Evolutionary conservation across 1,140 invertebrate genomes (phyloP).

Genomic region (Neodiprion fabricii): DNA sequence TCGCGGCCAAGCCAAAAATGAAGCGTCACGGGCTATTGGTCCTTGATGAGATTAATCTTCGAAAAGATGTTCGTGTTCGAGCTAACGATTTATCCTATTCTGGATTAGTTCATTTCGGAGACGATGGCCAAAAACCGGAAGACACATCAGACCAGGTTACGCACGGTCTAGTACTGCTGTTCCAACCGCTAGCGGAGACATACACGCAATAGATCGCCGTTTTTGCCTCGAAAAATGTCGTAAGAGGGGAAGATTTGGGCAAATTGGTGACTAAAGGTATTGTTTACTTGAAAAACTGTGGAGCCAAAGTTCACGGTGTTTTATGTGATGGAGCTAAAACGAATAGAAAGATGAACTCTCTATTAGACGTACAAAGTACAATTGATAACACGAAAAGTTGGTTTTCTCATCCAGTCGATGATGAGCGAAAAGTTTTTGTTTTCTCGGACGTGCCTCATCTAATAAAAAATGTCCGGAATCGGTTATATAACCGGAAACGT

Average conservation of each 20-base stretch:
- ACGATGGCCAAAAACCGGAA: slow-evolving; percentile 5
- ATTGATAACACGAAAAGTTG: slow-evolving; percentile 13
- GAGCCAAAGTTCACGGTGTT: slow-evolving; percentile 20
- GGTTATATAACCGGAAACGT: slow-evolving; percentile 19
- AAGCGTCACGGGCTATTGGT: slow-evolving; percentile 21
- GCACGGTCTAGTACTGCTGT: slow-evolving; percentile 24
- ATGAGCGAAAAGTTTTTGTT: slow-evolving; percentile 21
- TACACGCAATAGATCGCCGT: slow-evolving; percentile 28
- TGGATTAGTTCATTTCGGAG: slow-evolving; percentile 23
- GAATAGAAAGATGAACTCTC: slow-evolving; percentile 29
- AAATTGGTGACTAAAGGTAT: slow-evolving; percentile 19
- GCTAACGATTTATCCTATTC: slow-evolving; percentile 21
- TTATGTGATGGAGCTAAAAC: slow-evolving; percentile 20
- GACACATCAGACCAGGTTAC: slow-evolving; percentile 25
- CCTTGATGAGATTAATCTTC: slow-evolving; percentile 23
- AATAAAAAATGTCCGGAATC: slow-evolving; percentile 32
- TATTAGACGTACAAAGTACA: slow-evolving; percentile 19
- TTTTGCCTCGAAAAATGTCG: slow-evolving; percentile 25
- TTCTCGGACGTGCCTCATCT: slow-evolving; percentile 25
- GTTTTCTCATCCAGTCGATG: slow-evolving; percentile 24
- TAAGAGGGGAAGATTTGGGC: slow-evolving; percentile 21
- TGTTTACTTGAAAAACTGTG: slow-evolving; percentile 15
- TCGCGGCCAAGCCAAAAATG: slow-evolving; percentile 7
- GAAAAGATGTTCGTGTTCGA: slow-evolving; percentile 19
- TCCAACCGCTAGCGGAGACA: slow-evolving; percentile 15